Conservation (phyloP, 2,888 invertebrate genomes). For the Barypeithes pellucidus region DNA sequence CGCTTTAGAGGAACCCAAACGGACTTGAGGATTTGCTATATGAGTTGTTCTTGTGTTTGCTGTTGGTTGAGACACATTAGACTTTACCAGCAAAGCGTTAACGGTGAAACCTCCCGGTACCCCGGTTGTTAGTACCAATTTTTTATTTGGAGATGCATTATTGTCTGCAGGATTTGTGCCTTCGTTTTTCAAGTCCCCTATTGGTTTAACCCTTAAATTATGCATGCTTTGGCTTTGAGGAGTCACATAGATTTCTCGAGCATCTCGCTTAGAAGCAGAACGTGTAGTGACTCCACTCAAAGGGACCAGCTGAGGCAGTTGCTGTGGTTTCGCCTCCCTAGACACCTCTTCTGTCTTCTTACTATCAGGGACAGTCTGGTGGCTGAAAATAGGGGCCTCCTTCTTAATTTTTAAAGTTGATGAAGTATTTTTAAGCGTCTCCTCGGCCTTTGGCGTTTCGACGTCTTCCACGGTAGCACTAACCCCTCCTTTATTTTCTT, state of each 20-base stretch:
- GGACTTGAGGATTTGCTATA: no score
- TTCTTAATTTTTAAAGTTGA: not conserved
- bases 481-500: not conserved
- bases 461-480: not conserved
- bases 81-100: not conserved
- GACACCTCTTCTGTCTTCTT: not conserved
- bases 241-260: constrained; percentile 12
- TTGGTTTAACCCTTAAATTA: not conserved
- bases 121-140: not conserved
- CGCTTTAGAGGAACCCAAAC: not conserved
- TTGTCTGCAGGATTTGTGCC: not conserved
- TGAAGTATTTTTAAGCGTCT: not conserved
- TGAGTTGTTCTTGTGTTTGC: not conserved
- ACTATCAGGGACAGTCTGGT: not conserved
- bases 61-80: not conserved
- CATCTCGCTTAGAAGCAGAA: constrained; percentile 14
- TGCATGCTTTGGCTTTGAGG: constrained; percentile 14
- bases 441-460: not conserved
- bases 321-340: not conserved
- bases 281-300: constrained; percentile 22
- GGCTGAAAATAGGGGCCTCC: not conserved
- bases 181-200: not conserved
- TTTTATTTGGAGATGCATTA: not conserved
- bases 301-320: constrained; percentile 16
- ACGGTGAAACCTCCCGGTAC: not conserved